phyloP scores from a whole-genome alignment of 2,113 vertebrate species.

The Anguilla rostrata region DNA sequence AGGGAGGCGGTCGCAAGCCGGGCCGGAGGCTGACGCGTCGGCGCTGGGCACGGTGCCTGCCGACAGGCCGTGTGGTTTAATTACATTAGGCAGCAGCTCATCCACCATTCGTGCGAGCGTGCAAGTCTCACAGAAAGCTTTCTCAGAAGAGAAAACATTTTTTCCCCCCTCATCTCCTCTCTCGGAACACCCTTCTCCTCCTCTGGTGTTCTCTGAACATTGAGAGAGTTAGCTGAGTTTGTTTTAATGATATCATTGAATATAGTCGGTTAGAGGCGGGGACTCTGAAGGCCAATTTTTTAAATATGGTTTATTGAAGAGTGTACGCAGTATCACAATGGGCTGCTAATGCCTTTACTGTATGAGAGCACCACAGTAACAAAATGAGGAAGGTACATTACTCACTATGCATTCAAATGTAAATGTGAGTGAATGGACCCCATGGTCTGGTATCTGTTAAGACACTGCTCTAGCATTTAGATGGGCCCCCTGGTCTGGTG shows the following conservation, averaged over 20 bases:
- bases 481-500: too few relatives aligned
- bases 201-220: neutral
- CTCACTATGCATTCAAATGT: neutral
- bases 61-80: neutral
- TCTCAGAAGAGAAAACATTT: neutral
- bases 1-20: neutral
- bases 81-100: neutral
- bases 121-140: neutral
- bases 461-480: too few relatives aligned
- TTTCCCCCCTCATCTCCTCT: neutral
- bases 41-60: neutral
- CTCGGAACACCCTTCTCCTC: neutral
- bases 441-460: too few relatives aligned
- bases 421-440: too few relatives aligned
- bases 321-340: neutral
- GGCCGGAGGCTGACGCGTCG: neutral
- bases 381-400: neutral
- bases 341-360: neutral
- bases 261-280: neutral
- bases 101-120: neutral
- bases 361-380: neutral
- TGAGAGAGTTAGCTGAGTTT: neutral
- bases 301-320: neutral
- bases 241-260: neutral
- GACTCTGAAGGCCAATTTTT: neutral